Percentiles rank a stretch among this genome's conserved stretches.
Conservation (phyloP, 2,113 vertebrate genomes). For the Muntiacus reevesi region DNA sequence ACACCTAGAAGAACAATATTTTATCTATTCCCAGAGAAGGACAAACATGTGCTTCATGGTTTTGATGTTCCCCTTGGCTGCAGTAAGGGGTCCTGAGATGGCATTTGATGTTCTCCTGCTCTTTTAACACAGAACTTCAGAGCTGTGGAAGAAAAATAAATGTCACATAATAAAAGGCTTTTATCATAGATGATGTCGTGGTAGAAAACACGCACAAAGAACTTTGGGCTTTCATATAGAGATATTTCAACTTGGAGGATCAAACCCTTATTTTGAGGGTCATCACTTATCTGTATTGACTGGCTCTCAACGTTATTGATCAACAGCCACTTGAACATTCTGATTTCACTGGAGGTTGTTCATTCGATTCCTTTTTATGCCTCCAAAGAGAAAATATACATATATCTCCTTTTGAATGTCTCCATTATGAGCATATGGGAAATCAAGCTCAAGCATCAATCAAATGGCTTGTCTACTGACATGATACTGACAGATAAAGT, state of each 20-base stretch:
- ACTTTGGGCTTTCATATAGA: background rate
- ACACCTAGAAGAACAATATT: background rate
- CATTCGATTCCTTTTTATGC: background rate
- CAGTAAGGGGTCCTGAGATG: background rate
- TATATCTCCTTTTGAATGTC: background rate
- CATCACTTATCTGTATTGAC: background rate
- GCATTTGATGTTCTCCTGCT: background rate
- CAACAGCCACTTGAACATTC: background rate
- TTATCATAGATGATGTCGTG: background rate
- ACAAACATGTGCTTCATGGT: background rate
- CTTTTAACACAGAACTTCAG: constrained; percentile 15
- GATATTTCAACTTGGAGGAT: background rate
- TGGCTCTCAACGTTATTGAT: background rate
- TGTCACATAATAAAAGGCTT: background rate
- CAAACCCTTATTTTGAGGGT: background rate
- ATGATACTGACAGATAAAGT: fast-evolving
- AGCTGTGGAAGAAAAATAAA: background rate
- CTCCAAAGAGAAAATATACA: background rate
- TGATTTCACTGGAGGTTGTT: background rate
- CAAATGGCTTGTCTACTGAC: background rate
- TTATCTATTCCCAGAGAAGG: background rate
- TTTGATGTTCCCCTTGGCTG: background rate
- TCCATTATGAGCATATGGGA: background rate
- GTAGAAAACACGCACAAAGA: background rate
- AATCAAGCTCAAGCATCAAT: background rate